Percentiles rank a stretch among this genome's conserved stretches.
Conservation (phyloP, 2,113 vertebrate species). For the Melanocharis versteri region DNA sequence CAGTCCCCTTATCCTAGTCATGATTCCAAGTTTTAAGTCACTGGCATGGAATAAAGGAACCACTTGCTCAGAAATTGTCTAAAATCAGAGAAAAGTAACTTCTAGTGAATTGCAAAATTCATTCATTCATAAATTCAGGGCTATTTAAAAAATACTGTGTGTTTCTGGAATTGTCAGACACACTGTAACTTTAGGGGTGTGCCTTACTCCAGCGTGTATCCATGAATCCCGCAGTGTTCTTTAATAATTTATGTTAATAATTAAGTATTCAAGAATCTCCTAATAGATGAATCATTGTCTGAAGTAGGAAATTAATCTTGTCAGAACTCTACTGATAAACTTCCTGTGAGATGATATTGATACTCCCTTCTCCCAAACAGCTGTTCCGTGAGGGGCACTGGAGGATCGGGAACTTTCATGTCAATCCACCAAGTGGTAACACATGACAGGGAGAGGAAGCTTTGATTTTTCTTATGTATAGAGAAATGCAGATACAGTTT, state of each 20-base stretch:
- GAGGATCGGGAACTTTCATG: background rate
- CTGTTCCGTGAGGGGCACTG: background rate
- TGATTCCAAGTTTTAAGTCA: background rate
- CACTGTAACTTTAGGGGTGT: background rate
- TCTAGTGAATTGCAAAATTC: background rate
- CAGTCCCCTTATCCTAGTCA: background rate
- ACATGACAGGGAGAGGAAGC: background rate
- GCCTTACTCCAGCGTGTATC: background rate
- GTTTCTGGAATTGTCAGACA: background rate
- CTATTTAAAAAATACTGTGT: background rate
- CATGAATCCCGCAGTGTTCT: background rate
- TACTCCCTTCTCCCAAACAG: background rate
- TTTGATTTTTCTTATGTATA: background rate
- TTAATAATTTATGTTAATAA: constrained; percentile 32
- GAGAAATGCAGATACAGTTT: background rate
- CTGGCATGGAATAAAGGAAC: background rate
- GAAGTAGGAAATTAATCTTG: constrained; percentile 20
- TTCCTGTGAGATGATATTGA: background rate
- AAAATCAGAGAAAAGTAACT: background rate
- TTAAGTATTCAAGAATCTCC: constrained; percentile 14
- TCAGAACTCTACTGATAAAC: background rate
- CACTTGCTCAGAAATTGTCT: background rate
- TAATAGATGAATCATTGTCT: background rate
- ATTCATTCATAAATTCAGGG: background rate
- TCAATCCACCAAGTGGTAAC: background rate